Evolutionary conservation across 35 echinoderm and acorn worm genomes (phyloP).

Genomic region (Amphiura filiformis): DNA sequence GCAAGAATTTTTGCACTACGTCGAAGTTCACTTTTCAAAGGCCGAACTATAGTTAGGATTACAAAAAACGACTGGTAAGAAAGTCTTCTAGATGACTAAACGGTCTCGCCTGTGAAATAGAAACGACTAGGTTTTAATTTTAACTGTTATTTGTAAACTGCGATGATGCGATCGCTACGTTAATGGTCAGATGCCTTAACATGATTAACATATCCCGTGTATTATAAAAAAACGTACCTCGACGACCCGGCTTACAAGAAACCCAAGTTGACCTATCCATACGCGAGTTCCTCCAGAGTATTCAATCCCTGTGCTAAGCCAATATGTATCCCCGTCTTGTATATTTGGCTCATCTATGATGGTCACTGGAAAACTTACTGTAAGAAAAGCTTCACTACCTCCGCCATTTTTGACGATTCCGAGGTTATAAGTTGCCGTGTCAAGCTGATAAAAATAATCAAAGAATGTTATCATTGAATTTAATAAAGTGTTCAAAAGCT

Average conservation of each 20-base stretch:
- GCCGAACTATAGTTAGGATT: too few species aligned
- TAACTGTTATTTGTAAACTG: too few species aligned
- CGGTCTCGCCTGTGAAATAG: too few species aligned
- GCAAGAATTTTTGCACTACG: too few species aligned
- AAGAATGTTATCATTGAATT: neutral
- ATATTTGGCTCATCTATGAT: neutral
- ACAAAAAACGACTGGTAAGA: too few species aligned
- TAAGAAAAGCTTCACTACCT: neutral
- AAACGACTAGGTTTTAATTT: too few species aligned
- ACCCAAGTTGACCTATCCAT: conserved; percentile 28
- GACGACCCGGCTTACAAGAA: neutral
- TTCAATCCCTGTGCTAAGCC: conserved; percentile 18
- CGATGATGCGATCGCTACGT: too few species aligned
- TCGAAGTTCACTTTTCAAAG: too few species aligned
- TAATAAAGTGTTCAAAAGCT: neutral
- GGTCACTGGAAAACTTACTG: conserved; percentile 14
- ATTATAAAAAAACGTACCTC: too few species aligned
- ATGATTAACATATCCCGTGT: too few species aligned
- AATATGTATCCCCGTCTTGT: neutral
- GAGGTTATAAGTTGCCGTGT: neutral
- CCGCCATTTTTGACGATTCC: conserved; percentile 11
- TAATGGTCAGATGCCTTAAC: too few species aligned
- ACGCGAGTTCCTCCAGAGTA: neutral
- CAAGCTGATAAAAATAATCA: neutral
- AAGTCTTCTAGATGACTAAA: too few species aligned